Conservation (phyloP, 2,888 invertebrate genomes). For the Pyrrhosoma nymphula region DNA sequence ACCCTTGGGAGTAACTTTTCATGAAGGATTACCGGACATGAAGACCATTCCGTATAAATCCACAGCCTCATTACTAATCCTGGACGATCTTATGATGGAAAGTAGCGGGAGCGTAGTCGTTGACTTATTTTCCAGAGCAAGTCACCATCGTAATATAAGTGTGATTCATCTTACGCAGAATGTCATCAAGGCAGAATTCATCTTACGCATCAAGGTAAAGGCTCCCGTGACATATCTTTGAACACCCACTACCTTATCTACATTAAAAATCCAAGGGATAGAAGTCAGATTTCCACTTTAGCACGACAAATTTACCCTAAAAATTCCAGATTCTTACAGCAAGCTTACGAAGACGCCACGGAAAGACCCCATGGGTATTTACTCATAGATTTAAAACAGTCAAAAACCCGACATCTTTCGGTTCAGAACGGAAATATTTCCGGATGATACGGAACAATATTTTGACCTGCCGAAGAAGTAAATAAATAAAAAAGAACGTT, state of each 20-base stretch:
- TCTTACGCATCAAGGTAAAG: constrained; percentile 72
- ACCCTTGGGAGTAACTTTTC: background rate
- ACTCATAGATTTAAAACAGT: constrained; percentile 71
- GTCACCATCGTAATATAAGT: constrained; percentile 54
- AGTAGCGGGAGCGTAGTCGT: constrained; percentile 3
- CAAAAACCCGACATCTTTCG: background rate
- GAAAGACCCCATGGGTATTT: constrained; percentile 71
- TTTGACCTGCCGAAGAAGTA: background rate
- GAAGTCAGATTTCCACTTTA: background rate
- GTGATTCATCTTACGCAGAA: constrained; percentile 72
- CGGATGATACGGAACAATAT: background rate
- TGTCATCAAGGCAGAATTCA: too few species aligned
- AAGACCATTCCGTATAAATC: background rate
- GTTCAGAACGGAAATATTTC: too few species aligned
- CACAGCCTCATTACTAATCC: constrained; percentile 48
- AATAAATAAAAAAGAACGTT: background rate
- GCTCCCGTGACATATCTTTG: constrained; percentile 71
- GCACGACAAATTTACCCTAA: constrained; percentile 11
- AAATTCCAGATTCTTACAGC: constrained; percentile 63
- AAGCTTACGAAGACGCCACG: constrained; percentile 71
- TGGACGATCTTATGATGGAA: constrained; percentile 50
- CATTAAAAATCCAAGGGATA: constrained; percentile 8
- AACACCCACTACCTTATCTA: constrained; percentile 72
- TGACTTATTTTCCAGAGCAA: constrained; percentile 54
- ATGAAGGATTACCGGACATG: background rate